Conservation (phyloP, 2,888 invertebrate genomes). For the Perdita meconis region DNA sequence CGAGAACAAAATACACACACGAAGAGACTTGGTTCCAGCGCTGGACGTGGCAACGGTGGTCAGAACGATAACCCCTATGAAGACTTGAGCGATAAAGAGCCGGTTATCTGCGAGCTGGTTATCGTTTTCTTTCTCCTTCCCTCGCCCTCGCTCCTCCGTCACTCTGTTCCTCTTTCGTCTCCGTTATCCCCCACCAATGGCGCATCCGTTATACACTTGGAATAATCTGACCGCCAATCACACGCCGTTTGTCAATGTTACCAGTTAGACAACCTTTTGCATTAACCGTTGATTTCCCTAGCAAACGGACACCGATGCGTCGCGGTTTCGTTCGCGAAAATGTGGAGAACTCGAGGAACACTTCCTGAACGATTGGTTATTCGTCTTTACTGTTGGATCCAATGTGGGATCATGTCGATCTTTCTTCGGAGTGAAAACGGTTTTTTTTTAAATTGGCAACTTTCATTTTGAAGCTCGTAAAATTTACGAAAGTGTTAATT, state of each 20-base stretch:
- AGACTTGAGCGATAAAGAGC: constrained; percentile 73
- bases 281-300: constrained; percentile 25
- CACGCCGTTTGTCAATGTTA: constrained; percentile 53
- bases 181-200: constrained; percentile 54
- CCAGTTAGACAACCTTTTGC: constrained; percentile 33
- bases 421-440: no score
- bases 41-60: constrained; percentile 77
- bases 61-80: constrained; percentile 79
- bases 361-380: no score
- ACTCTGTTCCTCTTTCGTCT: constrained; percentile 28
- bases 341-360: no score
- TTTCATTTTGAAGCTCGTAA: no score
- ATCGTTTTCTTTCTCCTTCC: constrained; percentile 53
- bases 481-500: no score
- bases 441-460: no score
- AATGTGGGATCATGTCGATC: no score
- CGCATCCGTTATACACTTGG: constrained; percentile 59
- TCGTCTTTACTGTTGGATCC: no score
- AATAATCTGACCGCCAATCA: constrained; percentile 63
- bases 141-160: constrained; percentile 4
- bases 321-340: no score
- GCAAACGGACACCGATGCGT: no score
- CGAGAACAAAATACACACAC: constrained; percentile 56
- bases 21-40: constrained; percentile 46
- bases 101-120: constrained; percentile 69